Evolutionary conservation across 1,140 invertebrate genomes (phyloP), one percentile per base, ranked within the genome.

Genomic region (Dendrolimus punctatus): DNA sequence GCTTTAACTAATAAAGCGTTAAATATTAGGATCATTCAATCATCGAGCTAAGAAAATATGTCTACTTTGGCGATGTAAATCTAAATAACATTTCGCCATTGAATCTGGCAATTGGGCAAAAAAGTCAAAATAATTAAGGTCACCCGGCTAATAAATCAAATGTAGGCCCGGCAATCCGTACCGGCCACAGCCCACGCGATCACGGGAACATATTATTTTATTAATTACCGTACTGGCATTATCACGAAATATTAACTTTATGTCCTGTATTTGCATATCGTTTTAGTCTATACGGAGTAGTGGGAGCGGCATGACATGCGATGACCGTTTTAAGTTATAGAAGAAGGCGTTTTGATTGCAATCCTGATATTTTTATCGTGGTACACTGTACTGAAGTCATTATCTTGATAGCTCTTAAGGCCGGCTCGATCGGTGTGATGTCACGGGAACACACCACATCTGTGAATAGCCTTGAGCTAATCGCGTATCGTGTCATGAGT

Each of bases 181-280:
- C 68, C 66, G 46, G 53, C 48, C 55, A 48, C 58, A 71, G 74
- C 77, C 65, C 72, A 60, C 77, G 74, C 74, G 66, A 63, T 70
- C 69, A 67, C 73, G 42, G 62, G 71, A 63, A 72, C 68, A 69
- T 76, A 75, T 73, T 80, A 83, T 83, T 80, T 80, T 83, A 83
- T 83, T 83, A 83, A 83, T 83, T 80, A 80, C 76, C 57, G 54
- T 39, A 42, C 23, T 60, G 48, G 51, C 64, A 70, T 62, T 81
- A 81, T 81, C 76, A 83, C 76, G 76, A 80, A 73, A 80, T 80
- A 82, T 84, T 76, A 76, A 73, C 70, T 84, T 83, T 84, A 81
- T 80, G 76, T 81, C 64, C 65, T 68, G 77, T 84, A 84, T 84
- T 84, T 81, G 80, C 80, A 84, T 84, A 81, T 74, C 73, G 76